A percentile compares a stretch with the other conserved stretches of the same genome.
Conservation (phyloP, 2,888 invertebrate species). For the Sarcophaga caerulescens region DNA sequence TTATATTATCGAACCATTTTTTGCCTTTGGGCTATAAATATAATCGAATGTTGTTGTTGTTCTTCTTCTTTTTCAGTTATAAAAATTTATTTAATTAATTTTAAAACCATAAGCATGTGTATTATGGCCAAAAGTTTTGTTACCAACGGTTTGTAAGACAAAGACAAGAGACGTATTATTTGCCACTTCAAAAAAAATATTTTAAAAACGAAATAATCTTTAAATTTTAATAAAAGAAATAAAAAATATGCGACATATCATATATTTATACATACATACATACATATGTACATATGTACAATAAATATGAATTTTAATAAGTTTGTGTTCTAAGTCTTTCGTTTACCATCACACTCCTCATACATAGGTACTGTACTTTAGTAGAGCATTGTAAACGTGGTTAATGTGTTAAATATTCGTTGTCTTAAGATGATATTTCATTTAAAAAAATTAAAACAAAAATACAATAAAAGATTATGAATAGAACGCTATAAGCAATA, state of each 20-base stretch:
- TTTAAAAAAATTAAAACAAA: too few species aligned
- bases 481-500: too few species aligned
- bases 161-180: slow-evolving; percentile 14
- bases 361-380: too few species aligned
- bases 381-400: too few species aligned
- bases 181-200: too few species aligned
- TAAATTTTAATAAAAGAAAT: neutral
- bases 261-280: neutral
- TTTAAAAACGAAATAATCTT: neutral
- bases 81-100: neutral
- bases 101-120: neutral
- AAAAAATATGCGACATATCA: too few species aligned
- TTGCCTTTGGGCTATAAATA: slow-evolving; percentile 1
- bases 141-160: neutral
- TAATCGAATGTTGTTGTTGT: neutral
- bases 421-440: too few species aligned
- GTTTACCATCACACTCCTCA: neutral
- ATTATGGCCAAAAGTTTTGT: neutral
- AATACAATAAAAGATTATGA: too few species aligned
- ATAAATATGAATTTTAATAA: slow-evolving; percentile 3
- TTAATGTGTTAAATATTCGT: too few species aligned
- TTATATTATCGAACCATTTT: neutral
- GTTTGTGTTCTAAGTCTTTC: slow-evolving; percentile 57
- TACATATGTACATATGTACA: neutral
- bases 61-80: neutral